Evolutionary conservation across 2,797 vertebrate species (phyloP).

Genomic region (Cryptoprocta ferox): DNA sequence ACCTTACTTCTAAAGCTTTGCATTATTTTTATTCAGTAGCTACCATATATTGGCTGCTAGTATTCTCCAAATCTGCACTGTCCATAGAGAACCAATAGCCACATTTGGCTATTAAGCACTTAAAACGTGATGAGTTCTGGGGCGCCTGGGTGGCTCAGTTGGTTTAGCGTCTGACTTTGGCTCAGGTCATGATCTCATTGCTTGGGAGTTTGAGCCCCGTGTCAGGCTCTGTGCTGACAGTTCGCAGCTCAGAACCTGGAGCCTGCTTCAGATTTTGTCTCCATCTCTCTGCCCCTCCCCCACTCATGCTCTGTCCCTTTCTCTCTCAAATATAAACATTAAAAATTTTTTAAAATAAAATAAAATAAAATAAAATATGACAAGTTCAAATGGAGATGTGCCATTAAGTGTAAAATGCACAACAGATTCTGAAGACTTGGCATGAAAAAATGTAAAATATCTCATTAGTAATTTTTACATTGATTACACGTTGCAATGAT

Average conservation of each 20-base stretch:
- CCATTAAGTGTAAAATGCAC: not conserved
- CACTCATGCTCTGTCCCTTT: no score
- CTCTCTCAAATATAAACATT: no score
- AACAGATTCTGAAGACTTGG: not conserved
- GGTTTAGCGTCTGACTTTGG: no score
- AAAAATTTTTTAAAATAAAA: accelerated
- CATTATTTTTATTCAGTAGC: not conserved
- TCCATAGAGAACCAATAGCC: not conserved
- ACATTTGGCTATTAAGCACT: not conserved
- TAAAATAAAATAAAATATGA: no score
- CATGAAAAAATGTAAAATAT: not conserved
- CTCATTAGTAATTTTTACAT: not conserved
- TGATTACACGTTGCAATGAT: not conserved
- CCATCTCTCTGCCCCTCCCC: no score
- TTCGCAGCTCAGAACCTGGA: no score
- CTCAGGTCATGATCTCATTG: no score
- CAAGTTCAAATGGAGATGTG: not conserved
- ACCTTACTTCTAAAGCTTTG: not conserved
- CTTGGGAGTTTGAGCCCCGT: no score
- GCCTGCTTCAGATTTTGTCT: no score
- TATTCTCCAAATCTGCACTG: not conserved
- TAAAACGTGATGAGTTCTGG: not conserved
- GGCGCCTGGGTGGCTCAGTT: no score
- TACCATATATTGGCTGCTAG: not conserved
- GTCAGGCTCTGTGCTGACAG: no score